Base-by-base conservation (phyloP, 2,113 vertebrate genomes). In the Azemiops feae region DNA sequence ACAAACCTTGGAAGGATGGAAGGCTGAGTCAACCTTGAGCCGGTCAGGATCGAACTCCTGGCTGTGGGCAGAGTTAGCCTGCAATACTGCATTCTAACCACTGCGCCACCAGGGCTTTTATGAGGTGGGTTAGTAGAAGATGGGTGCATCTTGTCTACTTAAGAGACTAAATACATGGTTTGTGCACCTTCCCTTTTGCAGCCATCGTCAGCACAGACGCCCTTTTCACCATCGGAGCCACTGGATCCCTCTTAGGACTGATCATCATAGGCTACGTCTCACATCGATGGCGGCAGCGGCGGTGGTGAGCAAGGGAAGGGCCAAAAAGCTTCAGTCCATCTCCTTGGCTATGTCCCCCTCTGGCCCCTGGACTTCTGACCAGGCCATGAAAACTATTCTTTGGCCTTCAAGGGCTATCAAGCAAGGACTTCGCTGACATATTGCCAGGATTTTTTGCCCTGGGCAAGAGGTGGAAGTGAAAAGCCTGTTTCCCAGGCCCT, bases 181-280 rank as follows among this genome's bases (percentile, higher is more conserved):
- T 47, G 25, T 4, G 1, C 6, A 22, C 12, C 3, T 39, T 53
- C 9, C 64, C 23, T 23, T 4, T 0, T 1, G 8, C 94, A 97
- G 97, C 10, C 5, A 0, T 0, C 0, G 0, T 10, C 93, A 0
- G 9, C 55, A 0, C 47, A 0, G 9, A 8, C 47, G 0, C 94
- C 0, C 55, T 90, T 39, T 0, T 96, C 0, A 0, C 91, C 0
- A 0, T 90, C 1, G 97, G 97, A 87, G 87, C 93, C 0, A 69
- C 91, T 0, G 90, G 93, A 7, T 92, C 95, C 0, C 69, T 95
- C 6, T 0, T 98, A 86, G 97, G 94, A 0, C 69, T 97, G 92
- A 69, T 97, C 0, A 4, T 93, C 6, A 27, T 93, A 0, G 43
- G 1, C 0, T 7, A 92, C 5, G 2, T 91, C 0, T 39, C 93